phyloP scores from a whole-genome alignment of 2,888 invertebrate genomes.

The Furcula furcula region DNA sequence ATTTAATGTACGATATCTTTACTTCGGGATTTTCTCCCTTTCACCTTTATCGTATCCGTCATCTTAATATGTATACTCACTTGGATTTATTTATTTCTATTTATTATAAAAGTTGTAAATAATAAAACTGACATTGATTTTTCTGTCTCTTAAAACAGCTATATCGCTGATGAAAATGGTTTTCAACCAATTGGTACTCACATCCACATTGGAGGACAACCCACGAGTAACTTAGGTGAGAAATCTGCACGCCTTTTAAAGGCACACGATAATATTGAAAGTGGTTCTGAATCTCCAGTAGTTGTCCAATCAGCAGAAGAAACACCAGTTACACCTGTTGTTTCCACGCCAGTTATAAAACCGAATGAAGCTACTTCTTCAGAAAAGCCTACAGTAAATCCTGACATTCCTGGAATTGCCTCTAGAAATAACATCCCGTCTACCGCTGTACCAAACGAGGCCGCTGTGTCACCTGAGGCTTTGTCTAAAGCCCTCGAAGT shows the following conservation, averaged over 20 bases:
- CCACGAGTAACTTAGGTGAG: slow-evolving; percentile 26
- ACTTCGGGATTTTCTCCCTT: no score
- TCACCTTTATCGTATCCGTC: no score
- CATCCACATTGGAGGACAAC: slow-evolving; percentile 68
- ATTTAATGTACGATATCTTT: no score
- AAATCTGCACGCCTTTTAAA: slow-evolving; percentile 49
- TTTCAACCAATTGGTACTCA: slow-evolving; percentile 86
- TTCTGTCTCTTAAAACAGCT: slow-evolving; percentile 53
- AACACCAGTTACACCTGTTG: slow-evolving; percentile 2
- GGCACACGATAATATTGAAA: slow-evolving; percentile 27
- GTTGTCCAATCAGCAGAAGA: slow-evolving; percentile 6
- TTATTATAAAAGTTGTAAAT: background rate
- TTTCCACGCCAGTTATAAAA: slow-evolving; percentile 7
- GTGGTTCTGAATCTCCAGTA: slow-evolving; percentile 32
- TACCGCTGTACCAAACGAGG: background rate
- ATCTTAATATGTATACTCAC: no score
- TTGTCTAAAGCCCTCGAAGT: background rate
- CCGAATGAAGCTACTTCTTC: no score
- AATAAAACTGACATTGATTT: background rate
- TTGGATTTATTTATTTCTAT: no score
- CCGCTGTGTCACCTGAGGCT: background rate
- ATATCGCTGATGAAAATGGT: slow-evolving; percentile 88
- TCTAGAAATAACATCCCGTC: background rate
- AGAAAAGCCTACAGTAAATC: no score
- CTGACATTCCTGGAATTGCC: slow-evolving; percentile 7